These are phyloP conservation scores for Odontamblyopus lacepedii DNA, from an alignment of 2,797 vertebrate genomes.

Conservation along the genomic window DNA sequence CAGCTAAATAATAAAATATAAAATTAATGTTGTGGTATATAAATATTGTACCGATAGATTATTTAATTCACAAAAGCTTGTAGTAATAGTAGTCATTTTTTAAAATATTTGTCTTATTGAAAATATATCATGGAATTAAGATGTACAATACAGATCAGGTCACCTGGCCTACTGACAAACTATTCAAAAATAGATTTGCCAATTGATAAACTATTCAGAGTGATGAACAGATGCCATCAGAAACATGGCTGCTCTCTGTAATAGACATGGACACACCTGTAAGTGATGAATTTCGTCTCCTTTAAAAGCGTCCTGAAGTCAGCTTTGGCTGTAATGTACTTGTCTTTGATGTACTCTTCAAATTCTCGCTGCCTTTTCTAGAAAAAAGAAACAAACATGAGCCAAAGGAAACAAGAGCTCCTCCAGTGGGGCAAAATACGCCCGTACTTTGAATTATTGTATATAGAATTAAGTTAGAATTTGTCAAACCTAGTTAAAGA, in stretches of 20 bases:
- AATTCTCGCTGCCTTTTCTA: conserved; percentile 98
- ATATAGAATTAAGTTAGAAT: too few species aligned
- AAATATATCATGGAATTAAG: neutral
- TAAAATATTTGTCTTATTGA: neutral
- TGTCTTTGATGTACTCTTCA: conserved; percentile 99
- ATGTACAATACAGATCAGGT: too few species aligned
- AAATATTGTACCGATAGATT: neutral
- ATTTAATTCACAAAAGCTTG: too few species aligned
- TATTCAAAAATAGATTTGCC: neutral
- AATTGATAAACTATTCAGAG: neutral
- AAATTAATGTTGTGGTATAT: neutral
- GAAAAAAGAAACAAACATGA: conserved; percentile 38
- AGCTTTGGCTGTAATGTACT: conserved; percentile 99
- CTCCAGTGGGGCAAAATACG: too few species aligned
- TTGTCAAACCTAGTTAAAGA: too few species aligned
- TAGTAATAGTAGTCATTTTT: neutral
- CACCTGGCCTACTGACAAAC: neutral
- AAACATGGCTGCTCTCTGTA: neutral
- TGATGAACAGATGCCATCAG: neutral
- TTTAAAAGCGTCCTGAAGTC: conserved; percentile 97
- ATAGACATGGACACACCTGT: conserved; percentile 64
- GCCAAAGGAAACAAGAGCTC: conserved; percentile 12
- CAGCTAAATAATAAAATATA: neutral
- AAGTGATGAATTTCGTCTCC: conserved; percentile 99
- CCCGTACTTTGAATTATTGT: too few species aligned